phyloP scores from a whole-genome alignment of 2,113 vertebrate genomes.

The Saccopteryx bilineata region DNA sequence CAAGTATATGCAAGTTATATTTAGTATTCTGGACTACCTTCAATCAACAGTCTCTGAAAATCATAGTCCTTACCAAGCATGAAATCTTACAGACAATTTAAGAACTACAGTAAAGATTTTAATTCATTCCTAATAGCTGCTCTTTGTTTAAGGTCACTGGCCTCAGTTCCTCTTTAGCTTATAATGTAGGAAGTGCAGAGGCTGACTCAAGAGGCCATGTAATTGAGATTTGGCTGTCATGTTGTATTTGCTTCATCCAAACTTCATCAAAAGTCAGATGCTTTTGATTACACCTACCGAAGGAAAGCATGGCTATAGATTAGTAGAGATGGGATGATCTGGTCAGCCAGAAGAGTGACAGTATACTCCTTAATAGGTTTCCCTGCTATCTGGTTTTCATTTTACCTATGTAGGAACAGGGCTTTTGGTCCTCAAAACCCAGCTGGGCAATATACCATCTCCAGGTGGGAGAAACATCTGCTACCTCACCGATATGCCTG shows the following conservation, averaged over 20 bases:
- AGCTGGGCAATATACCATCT: background rate
- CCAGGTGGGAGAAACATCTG: background rate
- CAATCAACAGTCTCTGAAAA: constrained; percentile 4
- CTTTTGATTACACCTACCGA: background rate
- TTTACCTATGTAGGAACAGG: background rate
- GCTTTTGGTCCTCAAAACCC: background rate
- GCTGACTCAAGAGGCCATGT: background rate
- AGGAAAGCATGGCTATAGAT: background rate
- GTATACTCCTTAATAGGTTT: background rate
- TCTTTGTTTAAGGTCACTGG: constrained; percentile 20
- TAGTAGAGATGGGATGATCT: background rate
- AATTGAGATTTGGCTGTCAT: constrained; percentile 40
- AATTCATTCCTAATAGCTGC: constrained; percentile 45
- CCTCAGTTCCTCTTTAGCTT: constrained; percentile 3
- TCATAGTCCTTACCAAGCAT: background rate
- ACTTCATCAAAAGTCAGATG: background rate
- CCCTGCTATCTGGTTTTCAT: background rate
- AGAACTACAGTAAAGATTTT: background rate
- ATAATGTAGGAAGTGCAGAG: background rate
- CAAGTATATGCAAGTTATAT: background rate
- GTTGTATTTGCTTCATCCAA: constrained; percentile 21
- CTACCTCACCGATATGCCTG: background rate
- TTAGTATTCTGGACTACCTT: background rate
- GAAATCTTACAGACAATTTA: background rate
- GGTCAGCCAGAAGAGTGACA: background rate